Evolutionary conservation across 1,140 invertebrate genomes (phyloP).

Genomic region (Hyphantria cunea): DNA sequence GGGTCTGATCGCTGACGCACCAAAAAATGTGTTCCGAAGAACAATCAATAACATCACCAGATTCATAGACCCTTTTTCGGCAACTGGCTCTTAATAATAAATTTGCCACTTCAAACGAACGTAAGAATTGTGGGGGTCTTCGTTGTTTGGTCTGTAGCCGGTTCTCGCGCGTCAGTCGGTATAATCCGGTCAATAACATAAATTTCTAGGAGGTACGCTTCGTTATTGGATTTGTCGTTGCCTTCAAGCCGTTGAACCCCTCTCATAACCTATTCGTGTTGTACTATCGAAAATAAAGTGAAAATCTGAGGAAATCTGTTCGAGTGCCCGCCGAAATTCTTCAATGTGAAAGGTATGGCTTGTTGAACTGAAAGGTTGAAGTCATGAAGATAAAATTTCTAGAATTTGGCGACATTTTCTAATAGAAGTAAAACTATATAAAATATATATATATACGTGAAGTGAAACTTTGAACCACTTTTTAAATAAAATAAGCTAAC

Average conservation of each 20-base stretch:
- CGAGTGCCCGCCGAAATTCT: conserved; percentile 7
- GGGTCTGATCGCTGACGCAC: conserved; percentile 63
- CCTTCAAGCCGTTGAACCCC: conserved; percentile 59
- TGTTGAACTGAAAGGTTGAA: no score
- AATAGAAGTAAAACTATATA: no score
- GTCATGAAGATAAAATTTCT: no score
- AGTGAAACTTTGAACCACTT: no score
- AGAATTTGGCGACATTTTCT: no score
- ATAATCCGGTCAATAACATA: conserved; percentile 77
- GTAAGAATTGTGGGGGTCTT: conserved; percentile 42
- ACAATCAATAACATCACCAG: conserved; percentile 71
- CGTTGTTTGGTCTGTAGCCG: conserved; percentile 45
- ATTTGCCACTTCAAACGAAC: conserved; percentile 32
- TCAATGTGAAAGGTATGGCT: neutral
- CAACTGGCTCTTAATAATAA: conserved; percentile 30
- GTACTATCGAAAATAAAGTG: conserved; percentile 54
- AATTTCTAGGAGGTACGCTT: conserved; percentile 68
- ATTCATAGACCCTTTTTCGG: conserved; percentile 51
- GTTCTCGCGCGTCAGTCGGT: conserved; percentile 64
- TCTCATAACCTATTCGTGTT: conserved; percentile 43
- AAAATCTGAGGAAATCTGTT: conserved; percentile 36
- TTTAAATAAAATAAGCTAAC: no score
- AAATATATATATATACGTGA: no score
- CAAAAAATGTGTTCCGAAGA: conserved; percentile 66
- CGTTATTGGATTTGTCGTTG: conserved; percentile 75